Conservation (phyloP, 1,140 invertebrate genomes). For the Choristoneura fumiferana region DNA sequence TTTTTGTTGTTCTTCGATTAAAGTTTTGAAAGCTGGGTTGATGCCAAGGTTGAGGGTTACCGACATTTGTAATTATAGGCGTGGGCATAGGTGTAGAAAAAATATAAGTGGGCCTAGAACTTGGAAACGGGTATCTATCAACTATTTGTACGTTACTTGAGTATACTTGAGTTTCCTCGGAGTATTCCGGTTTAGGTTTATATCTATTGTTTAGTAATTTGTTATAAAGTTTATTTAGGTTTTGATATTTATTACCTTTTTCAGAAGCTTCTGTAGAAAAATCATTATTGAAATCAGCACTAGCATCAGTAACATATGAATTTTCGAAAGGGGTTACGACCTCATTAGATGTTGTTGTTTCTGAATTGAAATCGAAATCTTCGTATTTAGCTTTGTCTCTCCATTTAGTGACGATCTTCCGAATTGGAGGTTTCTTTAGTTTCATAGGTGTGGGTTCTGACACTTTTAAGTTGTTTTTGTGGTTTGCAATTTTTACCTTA, state of each 20-base stretch:
- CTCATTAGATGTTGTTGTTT: slow-evolving; percentile 37
- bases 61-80: slow-evolving; percentile 68
- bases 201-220: slow-evolving; percentile 28
- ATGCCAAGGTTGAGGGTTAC: slow-evolving; percentile 61
- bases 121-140: slow-evolving; percentile 39
- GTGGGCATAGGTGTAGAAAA: slow-evolving; percentile 59
- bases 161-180: slow-evolving; percentile 50
- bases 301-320: slow-evolving; percentile 19
- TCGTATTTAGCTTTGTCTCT: slow-evolving; percentile 60
- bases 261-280: slow-evolving; percentile 7
- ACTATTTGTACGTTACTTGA: slow-evolving; percentile 49
- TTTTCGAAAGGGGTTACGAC: background rate
- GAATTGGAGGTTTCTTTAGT: slow-evolving; percentile 51
- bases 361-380: slow-evolving; percentile 46
- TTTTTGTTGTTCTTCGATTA: slow-evolving; percentile 43
- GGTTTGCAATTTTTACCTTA: background rate
- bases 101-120: slow-evolving; percentile 47
- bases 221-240: slow-evolving; percentile 22
- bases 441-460: background rate
- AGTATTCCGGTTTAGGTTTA: slow-evolving; percentile 41
- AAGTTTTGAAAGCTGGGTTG: slow-evolving; percentile 33
- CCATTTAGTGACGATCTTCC: slow-evolving; percentile 70
- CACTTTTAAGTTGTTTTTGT: slow-evolving; percentile 1
- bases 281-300: slow-evolving; percentile 27
- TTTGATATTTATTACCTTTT: slow-evolving; percentile 14